Conservation (phyloP, 1,140 invertebrate species). For the Temnothorax longispinosus region DNA sequence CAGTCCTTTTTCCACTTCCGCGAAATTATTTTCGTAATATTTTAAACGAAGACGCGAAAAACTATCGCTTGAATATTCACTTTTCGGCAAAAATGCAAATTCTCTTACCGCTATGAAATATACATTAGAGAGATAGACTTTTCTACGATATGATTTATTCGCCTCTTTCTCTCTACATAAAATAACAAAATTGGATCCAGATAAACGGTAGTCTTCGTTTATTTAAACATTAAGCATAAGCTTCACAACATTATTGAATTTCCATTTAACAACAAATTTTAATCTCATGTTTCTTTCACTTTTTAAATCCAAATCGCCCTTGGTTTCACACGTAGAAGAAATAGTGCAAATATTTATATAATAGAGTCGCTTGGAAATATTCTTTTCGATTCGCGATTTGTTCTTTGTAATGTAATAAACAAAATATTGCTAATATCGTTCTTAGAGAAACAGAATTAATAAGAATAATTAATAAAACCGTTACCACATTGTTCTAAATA, state of each 20-base stretch:
- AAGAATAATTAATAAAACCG: neutral
- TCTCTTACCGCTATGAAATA: conserved; percentile 30
- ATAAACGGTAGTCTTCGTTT: neutral
- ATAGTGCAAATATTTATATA: neutral
- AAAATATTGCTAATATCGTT: neutral
- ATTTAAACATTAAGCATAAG: conserved; percentile 25
- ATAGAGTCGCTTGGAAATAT: neutral
- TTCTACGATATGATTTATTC: neutral
- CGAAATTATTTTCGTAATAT: conserved; percentile 28
- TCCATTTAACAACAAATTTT: conserved; percentile 12
- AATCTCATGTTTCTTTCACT: neutral
- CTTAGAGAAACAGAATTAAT: neutral
- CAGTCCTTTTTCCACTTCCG: neutral
- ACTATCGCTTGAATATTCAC: conserved; percentile 20
- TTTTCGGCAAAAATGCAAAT: conserved; percentile 25
- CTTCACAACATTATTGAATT: conserved; percentile 9
- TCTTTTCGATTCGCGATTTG: neutral
- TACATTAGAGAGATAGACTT: conserved; percentile 10
- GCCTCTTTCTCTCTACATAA: neutral
- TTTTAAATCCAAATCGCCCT: neutral
- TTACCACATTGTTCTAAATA: neutral
- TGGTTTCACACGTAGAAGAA: neutral
- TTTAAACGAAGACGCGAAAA: neutral
- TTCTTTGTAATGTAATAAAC: neutral
- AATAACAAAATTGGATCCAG: neutral